Base-by-base conservation (phyloP, 2,797 vertebrate species). In the Hephaestus fuliginosus region DNA sequence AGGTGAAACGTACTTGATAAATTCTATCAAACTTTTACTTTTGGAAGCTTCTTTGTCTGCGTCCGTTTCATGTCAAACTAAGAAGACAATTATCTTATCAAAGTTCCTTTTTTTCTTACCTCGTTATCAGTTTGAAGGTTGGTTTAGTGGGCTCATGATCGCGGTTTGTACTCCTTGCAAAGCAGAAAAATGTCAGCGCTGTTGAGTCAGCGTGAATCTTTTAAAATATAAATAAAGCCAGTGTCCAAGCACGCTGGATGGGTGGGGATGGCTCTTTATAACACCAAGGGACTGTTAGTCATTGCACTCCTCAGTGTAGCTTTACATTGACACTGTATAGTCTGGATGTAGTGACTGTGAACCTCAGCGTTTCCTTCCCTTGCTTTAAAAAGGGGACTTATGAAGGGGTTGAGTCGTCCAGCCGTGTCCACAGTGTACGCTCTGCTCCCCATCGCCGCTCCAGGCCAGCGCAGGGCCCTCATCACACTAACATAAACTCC, bases 311-410 rank as follows among this genome's bases (percentile, higher is more conserved):
- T 82, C 85, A 77, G 56, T 81, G 91, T 86, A 89, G 89, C 92
- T 92, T 91, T 90, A 91, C 90, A 85, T 92, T 86, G 88, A 80
- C 93, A 85, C 93, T 97, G 96, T 97, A 93, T 97, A 97, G 96
- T 97, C 96, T 98, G 91, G 95, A 92, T 96, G 95, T 96, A 97
- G 80, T 89, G 90, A 93, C 88, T 91, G 94, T 96, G 94, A 94
- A 95, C 92, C 80, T 94, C 95, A 93, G 83, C 73, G 64, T 91
- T 95, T 95, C 91, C 90, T 94, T 91, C 92, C 93, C 85, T 81
- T 30, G 92, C 65, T 80, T 87, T 81, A 85, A 87, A 95, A 93
- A 80, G 80, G 73, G 76, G 85, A 89, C 86, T 88, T 64, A 71
- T 86, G 88, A 87, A 88, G 87, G 86, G 85, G 78, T 86, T 84